Conservation (phyloP, 1,140 invertebrate species). For the Cyrtorhinus lividipennis region DNA sequence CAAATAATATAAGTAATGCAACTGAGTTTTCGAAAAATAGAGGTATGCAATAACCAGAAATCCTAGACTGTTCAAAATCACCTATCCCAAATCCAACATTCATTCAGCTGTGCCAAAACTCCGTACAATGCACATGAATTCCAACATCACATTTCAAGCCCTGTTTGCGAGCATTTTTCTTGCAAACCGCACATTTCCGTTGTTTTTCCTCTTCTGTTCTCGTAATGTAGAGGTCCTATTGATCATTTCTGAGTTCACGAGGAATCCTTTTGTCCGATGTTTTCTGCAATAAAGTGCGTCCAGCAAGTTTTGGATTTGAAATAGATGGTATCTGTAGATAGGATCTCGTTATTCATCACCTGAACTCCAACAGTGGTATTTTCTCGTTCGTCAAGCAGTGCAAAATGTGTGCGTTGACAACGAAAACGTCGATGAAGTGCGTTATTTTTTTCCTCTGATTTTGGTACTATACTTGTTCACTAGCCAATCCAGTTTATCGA, state of each 20-base stretch:
- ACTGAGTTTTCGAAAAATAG: background rate
- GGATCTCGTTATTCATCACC: constrained; percentile 18
- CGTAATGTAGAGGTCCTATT: constrained; percentile 18
- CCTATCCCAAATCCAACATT: background rate
- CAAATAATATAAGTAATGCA: background rate
- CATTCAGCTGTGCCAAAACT: constrained; percentile 4
- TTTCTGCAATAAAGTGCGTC: constrained; percentile 19
- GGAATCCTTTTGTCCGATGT: constrained; percentile 11
- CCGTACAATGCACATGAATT: constrained; percentile 9
- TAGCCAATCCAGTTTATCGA: constrained; percentile 20
- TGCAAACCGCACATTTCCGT: constrained; percentile 24
- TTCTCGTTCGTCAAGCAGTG: constrained; percentile 21
- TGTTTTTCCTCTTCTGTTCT: constrained; percentile 22
- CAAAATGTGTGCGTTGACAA: constrained; percentile 22
- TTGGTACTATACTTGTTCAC: constrained; percentile 17
- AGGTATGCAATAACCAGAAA: background rate
- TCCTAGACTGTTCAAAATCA: background rate
- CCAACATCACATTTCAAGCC: constrained; percentile 16
- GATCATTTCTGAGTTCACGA: constrained; percentile 15
- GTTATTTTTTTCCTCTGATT: constrained; percentile 15
- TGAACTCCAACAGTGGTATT: constrained; percentile 21
- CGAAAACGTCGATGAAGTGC: constrained; percentile 18
- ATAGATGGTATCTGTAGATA: constrained; percentile 21
- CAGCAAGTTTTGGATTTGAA: constrained; percentile 20
- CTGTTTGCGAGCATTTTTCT: constrained; percentile 23